Evolutionary conservation across 2,888 invertebrate genomes (phyloP), one percentile per base, ranked within the genome.

Genomic region (Synergus gifuensis): DNA sequence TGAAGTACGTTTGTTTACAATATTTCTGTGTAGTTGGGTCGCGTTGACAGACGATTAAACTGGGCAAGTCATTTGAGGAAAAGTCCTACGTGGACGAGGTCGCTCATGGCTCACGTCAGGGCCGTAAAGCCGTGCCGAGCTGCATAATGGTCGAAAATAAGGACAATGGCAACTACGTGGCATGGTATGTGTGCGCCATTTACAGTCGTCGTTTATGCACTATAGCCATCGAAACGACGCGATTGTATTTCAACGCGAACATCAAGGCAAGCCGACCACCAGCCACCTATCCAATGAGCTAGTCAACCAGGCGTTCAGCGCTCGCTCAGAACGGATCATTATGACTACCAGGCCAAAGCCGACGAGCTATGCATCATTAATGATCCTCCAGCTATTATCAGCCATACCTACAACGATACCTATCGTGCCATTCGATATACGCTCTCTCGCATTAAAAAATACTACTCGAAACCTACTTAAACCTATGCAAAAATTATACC

Each of bases 301-400:
- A 79, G 80, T 77, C 78, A 82, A 84, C 83, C 85, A 85, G 85
- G 79, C 83, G 85, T 80, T 85, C 85, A 86, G 87, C 86, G 85
- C 83, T 28, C 28, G 28, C 28, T 28, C 28, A 28, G 2, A 28
- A 28, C 84, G 86, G 88, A 88, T 89, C 89, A 89, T 89, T 89
- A 89, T 88, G 89, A 89, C 86, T 87, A 86, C 86, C 87, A 85
- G 86, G 86, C 86, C 84, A 88, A 85, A 87, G 88, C 88, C 88
- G 88, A 88, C 88, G 87, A 86, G 88, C 88, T 86, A 88, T 88
- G 88, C 88, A 88, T 88, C 88, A 88, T 88, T 88, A 88, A 88
- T 88, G 87, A 83, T 85, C 84, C 86, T 85, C 85, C 86, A 86
- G 86, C 85, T 85, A 84, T 84, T 84, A 83, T 83, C 84, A 84